Evolutionary conservation across 1,140 invertebrate species (phyloP), one percentile per base, ranked within the genome.

Genomic region (Drosophila subobscura): DNA sequence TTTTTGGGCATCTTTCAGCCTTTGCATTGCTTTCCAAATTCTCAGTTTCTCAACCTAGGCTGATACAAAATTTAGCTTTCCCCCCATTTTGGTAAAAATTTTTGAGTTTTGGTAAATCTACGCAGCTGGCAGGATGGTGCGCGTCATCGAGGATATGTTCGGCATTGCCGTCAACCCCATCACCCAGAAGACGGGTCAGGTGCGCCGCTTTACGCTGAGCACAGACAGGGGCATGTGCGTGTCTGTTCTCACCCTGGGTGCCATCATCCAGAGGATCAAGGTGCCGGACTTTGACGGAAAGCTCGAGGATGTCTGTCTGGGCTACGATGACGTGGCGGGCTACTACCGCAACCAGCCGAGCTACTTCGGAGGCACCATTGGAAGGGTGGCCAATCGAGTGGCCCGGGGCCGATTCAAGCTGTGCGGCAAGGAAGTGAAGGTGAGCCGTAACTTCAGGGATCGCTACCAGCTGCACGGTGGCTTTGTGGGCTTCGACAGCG

Each of bases 281-380:
- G 93, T 96, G 4, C 96, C 96, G 0, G 95, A 97, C 88, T 94
- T 93, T 75, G 92, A 94, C 80, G 95, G 95, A 0, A 92, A 93
- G 25, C 33, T 94, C 3, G 93, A 92, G 6, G 96, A 97, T 84
- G 93, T 98, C 10, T 94, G 94, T 0, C 92, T 97, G 20, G 97
- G 97, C 16, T 97, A 95, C 90, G 95, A 97, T 79, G 93, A 95
- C 80, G 92, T 97, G n/a, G 91, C 94, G 75, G 94, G 95, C 70
- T 90, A 89, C 54, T 84, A 89, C 44, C 61, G 79, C 4, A 89
- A 89, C 29, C 92, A 93, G 16, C 94, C 94, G 63, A 94, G 93
- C 0, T 97, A 98, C 86, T 95, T 99, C 83, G 98, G 98, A 2
- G 95, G 96, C 0, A 95, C 96, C 0, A 92, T 99, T 27, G 98